A percentile compares a stretch with the other conserved stretches of the same genome.
Evolutionary conservation across 2,113 vertebrate species (phyloP).

Genomic region (Astur gentilis): DNA sequence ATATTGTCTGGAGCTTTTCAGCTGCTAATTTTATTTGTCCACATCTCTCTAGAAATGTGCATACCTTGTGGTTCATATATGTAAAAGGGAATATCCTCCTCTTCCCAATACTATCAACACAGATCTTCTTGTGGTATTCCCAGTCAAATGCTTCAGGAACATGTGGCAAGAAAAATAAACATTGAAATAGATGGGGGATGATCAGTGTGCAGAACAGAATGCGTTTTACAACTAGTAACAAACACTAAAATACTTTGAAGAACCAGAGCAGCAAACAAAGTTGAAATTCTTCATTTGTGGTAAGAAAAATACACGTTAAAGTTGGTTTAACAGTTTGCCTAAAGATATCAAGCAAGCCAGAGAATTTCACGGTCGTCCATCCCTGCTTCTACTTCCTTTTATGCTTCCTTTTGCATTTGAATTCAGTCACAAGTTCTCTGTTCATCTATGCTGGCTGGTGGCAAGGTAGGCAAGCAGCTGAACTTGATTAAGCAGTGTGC

Average conservation of each 20-base stretch:
- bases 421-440: background rate
- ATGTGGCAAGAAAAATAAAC: background rate
- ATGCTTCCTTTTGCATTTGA: background rate
- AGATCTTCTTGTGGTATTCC: background rate
- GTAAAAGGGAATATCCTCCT: background rate
- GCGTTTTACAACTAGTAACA: background rate
- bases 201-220: background rate
- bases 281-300: background rate
- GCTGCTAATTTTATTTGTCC: background rate
- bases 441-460: background rate
- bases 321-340: background rate
- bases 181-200: background rate
- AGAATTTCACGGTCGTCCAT: background rate
- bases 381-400: background rate
- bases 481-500: background rate
- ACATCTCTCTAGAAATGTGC: background rate
- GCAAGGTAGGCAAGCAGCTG: background rate
- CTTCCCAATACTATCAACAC: background rate
- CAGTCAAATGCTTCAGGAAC: background rate
- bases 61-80: background rate
- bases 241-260: background rate
- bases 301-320: background rate
- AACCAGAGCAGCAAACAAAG: background rate
- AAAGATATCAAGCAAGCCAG: background rate
- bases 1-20: background rate